Evolutionary conservation across 1,140 invertebrate genomes (phyloP).

Genomic region (Heliconius congener): DNA sequence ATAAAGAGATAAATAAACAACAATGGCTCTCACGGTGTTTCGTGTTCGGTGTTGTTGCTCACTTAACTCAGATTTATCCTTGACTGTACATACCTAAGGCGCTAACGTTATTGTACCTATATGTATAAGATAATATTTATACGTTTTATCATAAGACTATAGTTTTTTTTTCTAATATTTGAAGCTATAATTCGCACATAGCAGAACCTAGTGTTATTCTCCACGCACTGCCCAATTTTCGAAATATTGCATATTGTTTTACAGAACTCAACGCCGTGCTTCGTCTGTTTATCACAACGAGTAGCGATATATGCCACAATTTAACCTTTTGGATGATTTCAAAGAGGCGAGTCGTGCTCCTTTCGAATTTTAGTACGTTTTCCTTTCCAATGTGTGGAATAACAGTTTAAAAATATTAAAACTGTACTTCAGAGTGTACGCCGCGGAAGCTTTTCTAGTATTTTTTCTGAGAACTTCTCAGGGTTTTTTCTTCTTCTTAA

Average conservation of each 20-base stretch:
- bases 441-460: too few relatives aligned
- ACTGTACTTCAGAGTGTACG: too few relatives aligned
- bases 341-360: too few relatives aligned
- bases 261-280: neutral
- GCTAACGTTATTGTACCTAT: neutral
- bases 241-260: neutral
- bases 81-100: conserved; percentile 5
- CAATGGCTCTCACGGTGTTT: neutral
- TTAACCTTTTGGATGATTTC: too few relatives aligned
- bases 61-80: neutral
- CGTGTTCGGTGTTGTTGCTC: neutral
- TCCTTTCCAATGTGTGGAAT: too few relatives aligned
- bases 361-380: neutral
- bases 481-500: too few relatives aligned
- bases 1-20: neutral
- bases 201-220: neutral
- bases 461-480: too few relatives aligned
- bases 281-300: neutral
- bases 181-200: neutral
- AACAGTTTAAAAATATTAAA: too few relatives aligned
- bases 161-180: neutral
- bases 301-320: too few relatives aligned
- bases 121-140: neutral
- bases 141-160: neutral
- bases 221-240: neutral